Evolutionary conservation across 1,140 invertebrate species (phyloP), one percentile per base, ranked within the genome.

Genomic region (Rhagoletis zephyria): DNA sequence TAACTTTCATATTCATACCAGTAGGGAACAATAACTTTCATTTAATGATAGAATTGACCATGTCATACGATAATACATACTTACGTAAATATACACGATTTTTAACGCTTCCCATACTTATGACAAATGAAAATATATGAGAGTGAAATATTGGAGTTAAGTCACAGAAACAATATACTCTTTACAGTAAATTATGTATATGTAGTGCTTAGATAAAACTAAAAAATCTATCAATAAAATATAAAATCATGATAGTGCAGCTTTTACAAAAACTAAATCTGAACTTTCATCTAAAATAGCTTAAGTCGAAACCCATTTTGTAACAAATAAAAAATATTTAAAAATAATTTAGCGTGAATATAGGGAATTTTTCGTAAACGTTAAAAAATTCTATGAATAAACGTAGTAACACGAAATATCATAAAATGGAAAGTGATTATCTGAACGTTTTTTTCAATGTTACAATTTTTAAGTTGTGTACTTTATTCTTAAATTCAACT

Each of bases 281-380:
- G 16, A 81, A 81, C 40, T 81, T 81, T 81, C 19, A 56, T 56
- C 48, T 81, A 81, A 40, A 6, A n/a, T 85, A 63, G 19, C 40
- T 74, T 74, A 81, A 86, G 40, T 40, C 5, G 6, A 74, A 86
- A 42, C 56, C 45, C n/a, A 60, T 51, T 81, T 70, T 30, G 16
- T 56, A 81, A 51, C 51, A 7, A 51, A 86, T 70, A 64, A 85
- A 77, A 59, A 85, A 60, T 74, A 45, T 87, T 30, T 56, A 30
- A 59, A 59, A 7, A 65, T 51, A 16, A 65, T 42, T 63, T 42
- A 61, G 12, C 16, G 64, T 63, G 61, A 12, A 85, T 19, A 85
- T 87, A 64, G 61, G 63, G 59, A 86, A 51, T 64, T 59, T 74
- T 74, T 74, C 42, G 67, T 48, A 74, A 81, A 16, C n/a, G 48